phyloP scores from a whole-genome alignment of 1,140 invertebrate species.

The Cepaea nemoralis region DNA sequence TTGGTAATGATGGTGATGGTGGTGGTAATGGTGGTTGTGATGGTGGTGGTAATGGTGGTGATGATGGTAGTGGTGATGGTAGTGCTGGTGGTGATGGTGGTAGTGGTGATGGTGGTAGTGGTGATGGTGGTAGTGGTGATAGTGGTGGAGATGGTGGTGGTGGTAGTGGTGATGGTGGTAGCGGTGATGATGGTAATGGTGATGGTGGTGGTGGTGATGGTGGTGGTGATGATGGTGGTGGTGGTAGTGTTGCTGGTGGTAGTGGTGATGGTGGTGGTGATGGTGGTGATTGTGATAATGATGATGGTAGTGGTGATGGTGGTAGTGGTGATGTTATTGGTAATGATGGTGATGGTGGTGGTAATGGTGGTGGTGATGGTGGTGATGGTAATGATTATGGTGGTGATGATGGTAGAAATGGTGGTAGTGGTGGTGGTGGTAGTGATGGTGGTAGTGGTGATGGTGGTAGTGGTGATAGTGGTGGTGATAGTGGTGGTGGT shows the following conservation, averaged over 20 bases:
- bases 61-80: too few species aligned
- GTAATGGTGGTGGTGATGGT: not conserved
- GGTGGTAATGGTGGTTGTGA: too few species aligned
- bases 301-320: too few species aligned
- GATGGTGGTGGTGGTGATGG: conserved; percentile 2
- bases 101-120: not conserved
- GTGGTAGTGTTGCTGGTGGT: too few species aligned
- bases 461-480: conserved; percentile 14
- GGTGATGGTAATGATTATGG: conserved; percentile 4
- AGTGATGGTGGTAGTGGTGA: conserved; percentile 6
- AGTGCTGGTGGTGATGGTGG: conserved; percentile 6
- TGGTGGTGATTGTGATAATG: too few species aligned
- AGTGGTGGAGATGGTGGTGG: not conserved
- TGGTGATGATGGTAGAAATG: not conserved
- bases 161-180: not conserved
- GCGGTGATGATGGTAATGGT: not conserved
- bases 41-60: too few species aligned
- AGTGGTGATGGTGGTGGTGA: too few species aligned
- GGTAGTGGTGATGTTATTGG: too few species aligned
- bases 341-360: too few species aligned
- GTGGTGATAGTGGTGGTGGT: conserved; percentile 8
- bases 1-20: too few species aligned
- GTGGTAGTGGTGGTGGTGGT: conserved; percentile 12
- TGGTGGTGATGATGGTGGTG: not conserved
- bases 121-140: conserved; percentile 2